These are phyloP conservation scores for Cettia cetti DNA, from an alignment of 2,113 vertebrate species.

Conservation along the genomic window DNA sequence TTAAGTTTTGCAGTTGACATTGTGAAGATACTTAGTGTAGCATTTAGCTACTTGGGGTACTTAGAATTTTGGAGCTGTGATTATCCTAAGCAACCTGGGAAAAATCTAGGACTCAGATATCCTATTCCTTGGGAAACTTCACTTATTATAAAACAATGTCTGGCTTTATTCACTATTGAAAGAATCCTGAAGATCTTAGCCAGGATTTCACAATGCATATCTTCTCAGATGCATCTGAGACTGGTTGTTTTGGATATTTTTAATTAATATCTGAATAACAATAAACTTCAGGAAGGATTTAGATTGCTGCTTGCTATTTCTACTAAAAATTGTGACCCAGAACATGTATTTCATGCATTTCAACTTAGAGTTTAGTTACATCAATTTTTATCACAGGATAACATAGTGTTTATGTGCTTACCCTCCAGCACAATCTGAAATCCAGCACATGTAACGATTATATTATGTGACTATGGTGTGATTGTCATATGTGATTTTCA, in stretches of 20 bases:
- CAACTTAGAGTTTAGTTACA: neutral
- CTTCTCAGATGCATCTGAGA: neutral
- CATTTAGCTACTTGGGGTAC: neutral
- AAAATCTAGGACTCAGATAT: neutral
- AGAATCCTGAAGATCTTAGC: neutral
- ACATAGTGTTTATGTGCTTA: neutral
- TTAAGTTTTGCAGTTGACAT: neutral
- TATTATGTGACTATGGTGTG: neutral
- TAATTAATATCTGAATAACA: neutral
- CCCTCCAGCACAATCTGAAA: neutral
- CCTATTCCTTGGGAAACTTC: neutral
- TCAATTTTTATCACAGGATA: neutral
- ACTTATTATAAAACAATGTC: neutral
- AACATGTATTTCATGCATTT: neutral
- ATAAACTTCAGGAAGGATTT: neutral
- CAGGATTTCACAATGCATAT: neutral
- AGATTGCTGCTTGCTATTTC: neutral
- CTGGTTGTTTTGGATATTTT: neutral
- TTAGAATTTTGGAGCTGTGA: neutral
- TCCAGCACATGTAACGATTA: neutral
- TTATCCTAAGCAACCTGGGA: neutral
- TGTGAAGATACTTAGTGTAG: neutral
- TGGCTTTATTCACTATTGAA: neutral
- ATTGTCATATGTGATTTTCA: neutral
- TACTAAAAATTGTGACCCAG: neutral